Evolutionary conservation across 2,888 invertebrate species (phyloP).

Genomic region (Rapana venosa): DNA sequence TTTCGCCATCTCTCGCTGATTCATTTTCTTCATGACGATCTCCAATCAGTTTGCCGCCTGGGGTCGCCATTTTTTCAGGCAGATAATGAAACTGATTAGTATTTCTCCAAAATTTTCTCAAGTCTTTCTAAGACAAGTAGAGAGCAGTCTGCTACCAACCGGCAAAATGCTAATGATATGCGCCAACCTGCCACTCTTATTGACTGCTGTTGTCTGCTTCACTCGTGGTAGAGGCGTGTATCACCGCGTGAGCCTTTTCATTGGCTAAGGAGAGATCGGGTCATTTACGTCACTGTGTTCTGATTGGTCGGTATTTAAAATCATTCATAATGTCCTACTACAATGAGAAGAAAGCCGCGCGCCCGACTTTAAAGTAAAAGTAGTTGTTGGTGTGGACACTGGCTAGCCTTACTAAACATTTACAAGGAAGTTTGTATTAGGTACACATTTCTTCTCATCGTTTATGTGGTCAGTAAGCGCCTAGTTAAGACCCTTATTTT

Average conservation of each 20-base stretch:
- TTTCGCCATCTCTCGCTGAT: not conserved
- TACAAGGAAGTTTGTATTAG: not conserved
- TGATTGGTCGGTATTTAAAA: constrained; percentile 28
- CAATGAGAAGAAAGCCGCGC: not conserved
- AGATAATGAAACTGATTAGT: not conserved
- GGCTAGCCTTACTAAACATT: not conserved
- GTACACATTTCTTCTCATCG: not conserved
- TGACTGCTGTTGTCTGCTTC: not conserved
- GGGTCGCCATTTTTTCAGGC: constrained; percentile 3
- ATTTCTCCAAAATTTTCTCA: not conserved
- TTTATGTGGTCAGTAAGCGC: not conserved
- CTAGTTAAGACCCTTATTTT: not conserved
- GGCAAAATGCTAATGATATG: constrained; percentile 37
- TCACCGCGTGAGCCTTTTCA: not conserved
- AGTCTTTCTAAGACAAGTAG: not conserved
- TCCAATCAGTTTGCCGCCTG: not conserved
- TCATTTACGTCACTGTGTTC: constrained; percentile 3
- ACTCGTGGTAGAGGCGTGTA: constrained; percentile 17
- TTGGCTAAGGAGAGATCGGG: not conserved
- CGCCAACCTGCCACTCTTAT: not conserved
- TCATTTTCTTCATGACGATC: not conserved
- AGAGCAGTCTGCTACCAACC: constrained; percentile 6
- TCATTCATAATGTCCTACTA: constrained; percentile 12
- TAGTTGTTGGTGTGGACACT: not conserved
- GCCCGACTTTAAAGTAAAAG: not conserved